These are phyloP conservation scores for Rotaria socialis DNA, from an alignment of 2,888 invertebrate genomes.

Conservation along the genomic window DNA sequence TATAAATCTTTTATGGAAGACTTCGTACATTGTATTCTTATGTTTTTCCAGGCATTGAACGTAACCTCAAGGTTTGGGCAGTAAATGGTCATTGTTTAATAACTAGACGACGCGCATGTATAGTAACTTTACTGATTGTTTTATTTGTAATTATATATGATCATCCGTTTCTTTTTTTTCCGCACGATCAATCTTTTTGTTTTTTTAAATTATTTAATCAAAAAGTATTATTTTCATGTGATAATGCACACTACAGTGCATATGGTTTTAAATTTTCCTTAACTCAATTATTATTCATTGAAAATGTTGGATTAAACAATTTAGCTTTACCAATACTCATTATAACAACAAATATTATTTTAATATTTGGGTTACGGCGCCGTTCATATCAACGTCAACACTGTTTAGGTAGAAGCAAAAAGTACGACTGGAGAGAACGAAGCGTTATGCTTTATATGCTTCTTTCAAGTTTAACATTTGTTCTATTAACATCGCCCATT, in stretches of 20 bases:
- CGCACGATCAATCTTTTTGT: not conserved
- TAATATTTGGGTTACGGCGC: not conserved
- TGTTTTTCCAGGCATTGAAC: not conserved
- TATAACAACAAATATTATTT: not conserved
- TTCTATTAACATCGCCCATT: constrained; percentile 1
- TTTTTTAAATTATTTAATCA: not conserved
- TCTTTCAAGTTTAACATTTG: not conserved
- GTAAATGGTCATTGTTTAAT: not conserved
- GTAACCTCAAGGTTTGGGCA: constrained; percentile 24
- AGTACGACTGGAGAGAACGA: constrained; percentile 17
- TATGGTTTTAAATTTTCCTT: not conserved
- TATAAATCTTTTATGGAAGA: too few species aligned
- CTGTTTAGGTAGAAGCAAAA: not conserved
- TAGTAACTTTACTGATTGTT: not conserved
- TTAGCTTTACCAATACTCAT: not conserved
- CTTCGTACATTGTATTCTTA: not conserved
- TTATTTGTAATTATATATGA: not conserved
- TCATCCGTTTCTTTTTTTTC: not conserved
- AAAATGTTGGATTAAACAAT: constrained; percentile 35
- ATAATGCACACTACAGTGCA: constrained; percentile 19
- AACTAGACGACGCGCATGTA: not conserved
- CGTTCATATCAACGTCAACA: constrained; percentile 11
- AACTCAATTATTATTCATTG: constrained; percentile 9
- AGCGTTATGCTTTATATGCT: constrained; percentile 32
- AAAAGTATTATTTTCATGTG: constrained; percentile 15